phyloP scores from a whole-genome alignment of 2,113 vertebrate species.

The Tupaia chinensis region DNA sequence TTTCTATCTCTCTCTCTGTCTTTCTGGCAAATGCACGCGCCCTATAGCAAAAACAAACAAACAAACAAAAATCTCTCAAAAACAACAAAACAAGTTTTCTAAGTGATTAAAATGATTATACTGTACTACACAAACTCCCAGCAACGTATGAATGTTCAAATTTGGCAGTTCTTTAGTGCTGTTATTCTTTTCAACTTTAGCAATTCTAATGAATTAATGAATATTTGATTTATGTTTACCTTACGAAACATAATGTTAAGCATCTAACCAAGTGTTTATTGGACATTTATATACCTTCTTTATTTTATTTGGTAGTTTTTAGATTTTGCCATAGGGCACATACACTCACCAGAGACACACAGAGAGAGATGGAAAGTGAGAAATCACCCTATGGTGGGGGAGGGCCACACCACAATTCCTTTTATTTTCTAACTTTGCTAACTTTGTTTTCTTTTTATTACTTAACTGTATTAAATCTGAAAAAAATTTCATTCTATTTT shows the following conservation, averaged over 20 bases:
- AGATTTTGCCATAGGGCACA: no score
- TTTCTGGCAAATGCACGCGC: no score
- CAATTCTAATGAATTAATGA: neutral
- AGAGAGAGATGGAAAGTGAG: no score
- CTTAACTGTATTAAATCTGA: conserved; percentile 5
- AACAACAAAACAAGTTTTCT: no score
- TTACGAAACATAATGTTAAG: neutral
- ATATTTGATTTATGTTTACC: conserved; percentile 1
- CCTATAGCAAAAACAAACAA: no score
- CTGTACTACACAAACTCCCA: neutral
- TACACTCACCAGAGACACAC: no score
- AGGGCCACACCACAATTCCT: no score
- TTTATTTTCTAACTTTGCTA: neutral
- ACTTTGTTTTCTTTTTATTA: conserved; percentile 34
- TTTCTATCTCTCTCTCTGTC: no score
- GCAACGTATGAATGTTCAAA: neutral
- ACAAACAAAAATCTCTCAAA: no score
- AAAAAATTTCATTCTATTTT: neutral
- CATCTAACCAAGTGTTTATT: neutral
- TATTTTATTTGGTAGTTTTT: no score
- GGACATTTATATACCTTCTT: neutral
- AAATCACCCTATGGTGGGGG: no score
- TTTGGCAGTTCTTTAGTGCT: neutral
- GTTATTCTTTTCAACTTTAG: conserved; percentile 7
- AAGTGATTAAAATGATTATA: no score